Base-by-base conservation (phyloP, 2,797 vertebrate genomes). In the Periparus ater region DNA sequence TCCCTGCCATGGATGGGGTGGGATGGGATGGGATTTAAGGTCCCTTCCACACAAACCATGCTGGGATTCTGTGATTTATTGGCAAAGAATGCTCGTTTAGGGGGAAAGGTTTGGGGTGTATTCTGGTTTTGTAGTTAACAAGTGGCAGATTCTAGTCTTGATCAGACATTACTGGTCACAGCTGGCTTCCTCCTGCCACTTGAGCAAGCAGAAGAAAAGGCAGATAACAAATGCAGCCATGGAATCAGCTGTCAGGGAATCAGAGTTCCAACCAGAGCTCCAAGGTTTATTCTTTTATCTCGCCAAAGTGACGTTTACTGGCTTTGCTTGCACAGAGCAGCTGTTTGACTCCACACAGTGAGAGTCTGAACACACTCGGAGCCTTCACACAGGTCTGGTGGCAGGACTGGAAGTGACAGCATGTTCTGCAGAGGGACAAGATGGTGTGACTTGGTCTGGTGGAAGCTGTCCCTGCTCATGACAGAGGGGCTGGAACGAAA, bases 1-100 rank as follows among this genome's bases (percentile, higher is more conserved):
- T 75, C 55, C 77, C 62, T 82, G 70, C 47, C 70, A 11, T 17
- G 62, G 48, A 62, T 15, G 32, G 25, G 13, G 5, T 36, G 70
- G 48, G 1, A 4, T 7, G 8, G 2, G 4, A 1, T 48, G 71
- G 3, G 3, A 5, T 29, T 10, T 27, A 0, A 55, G 1, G 10
- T 29, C 13, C 18, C 5, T 53, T 53, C n/a, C 2, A 2, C 16
- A 2, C 38, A 13, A 57, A 57, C 4, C 11, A 9, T 30, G 32
- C 27, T 26, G 25, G 1, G 16, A 36, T 58, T 44, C 53, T 75
- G 13, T 15, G 23, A 50, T 45, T 76, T 50, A 51, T 16, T 38
- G 26, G 3, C 40, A 72, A 57, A 47, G 8, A 17, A 17, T 36
- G 25, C 10, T 47, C 15, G 4, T n/a, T 61, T 21, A 34, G 16